A percentile compares a stretch with the other conserved stretches of the same genome.
Evolutionary conservation across 2,888 invertebrate genomes (phyloP).

Genomic region (Machimus atricapillus): DNA sequence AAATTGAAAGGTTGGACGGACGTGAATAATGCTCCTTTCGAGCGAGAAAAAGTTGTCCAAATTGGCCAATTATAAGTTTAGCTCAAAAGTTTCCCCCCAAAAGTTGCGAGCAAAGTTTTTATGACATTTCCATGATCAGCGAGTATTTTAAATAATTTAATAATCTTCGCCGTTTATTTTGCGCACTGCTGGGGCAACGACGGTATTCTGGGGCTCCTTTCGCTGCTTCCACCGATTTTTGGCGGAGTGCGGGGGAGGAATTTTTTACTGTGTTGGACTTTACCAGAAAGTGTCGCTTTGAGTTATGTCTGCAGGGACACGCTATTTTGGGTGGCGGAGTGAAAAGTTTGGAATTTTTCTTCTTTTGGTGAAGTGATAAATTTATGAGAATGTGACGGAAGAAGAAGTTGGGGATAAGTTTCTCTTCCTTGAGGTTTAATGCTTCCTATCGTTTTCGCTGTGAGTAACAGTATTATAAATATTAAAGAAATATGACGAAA

Average conservation of each 20-base stretch:
- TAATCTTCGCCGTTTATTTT: neutral
- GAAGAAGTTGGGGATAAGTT: neutral
- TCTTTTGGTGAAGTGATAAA: neutral
- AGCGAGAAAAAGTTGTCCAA: slow-evolving; percentile 14
- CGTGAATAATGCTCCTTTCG: slow-evolving; percentile 1
- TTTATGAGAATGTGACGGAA: neutral
- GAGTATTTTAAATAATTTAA: slow-evolving; percentile 12
- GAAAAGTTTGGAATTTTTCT: neutral
- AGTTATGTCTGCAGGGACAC: neutral
- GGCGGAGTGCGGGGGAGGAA: neutral
- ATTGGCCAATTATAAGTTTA: slow-evolving; percentile 30
- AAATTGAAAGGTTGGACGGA: neutral
- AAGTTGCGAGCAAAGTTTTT: slow-evolving; percentile 12
- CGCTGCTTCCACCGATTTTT: neutral
- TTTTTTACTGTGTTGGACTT: neutral
- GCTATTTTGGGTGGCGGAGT: neutral
- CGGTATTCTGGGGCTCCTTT: neutral
- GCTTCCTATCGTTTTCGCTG: neutral
- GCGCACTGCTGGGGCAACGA: neutral
- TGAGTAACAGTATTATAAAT: neutral
- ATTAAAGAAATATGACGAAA: neutral
- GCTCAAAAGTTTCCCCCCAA: neutral
- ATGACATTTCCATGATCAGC: slow-evolving; percentile 33
- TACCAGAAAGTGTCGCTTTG: neutral
- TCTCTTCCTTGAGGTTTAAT: neutral